A percentile compares a stretch with the other conserved stretches of the same genome.
These are phyloP conservation scores for Steatornis caripensis DNA, from an alignment of 2,113 vertebrate species.

Conservation along the genomic window DNA sequence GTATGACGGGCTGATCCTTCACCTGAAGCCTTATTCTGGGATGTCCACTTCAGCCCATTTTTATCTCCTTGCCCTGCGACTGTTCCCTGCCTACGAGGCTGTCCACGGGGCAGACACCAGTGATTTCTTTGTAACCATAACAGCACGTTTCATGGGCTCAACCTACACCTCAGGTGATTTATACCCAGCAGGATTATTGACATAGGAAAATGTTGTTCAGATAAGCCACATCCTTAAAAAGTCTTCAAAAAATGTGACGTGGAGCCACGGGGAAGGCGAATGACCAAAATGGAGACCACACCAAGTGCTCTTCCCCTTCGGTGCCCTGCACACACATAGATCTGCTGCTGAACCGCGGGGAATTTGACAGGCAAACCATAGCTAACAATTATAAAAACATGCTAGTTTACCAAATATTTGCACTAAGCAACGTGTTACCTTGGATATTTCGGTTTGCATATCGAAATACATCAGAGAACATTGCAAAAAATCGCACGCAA, in stretches of 20 bases:
- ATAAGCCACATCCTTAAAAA: not conserved
- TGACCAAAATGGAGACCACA: not conserved
- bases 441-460: not conserved
- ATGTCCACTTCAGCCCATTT: not conserved
- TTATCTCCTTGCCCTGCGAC: not conserved
- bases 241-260: not conserved
- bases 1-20: not conserved
- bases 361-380: not conserved
- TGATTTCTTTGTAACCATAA: not conserved
- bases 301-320: not conserved
- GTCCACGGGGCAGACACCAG: accelerated
- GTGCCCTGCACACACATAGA: not conserved
- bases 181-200: not conserved
- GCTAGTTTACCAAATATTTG: not conserved
- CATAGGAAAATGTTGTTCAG: not conserved
- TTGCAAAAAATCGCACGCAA: not conserved
- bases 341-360: not conserved
- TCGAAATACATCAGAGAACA: not conserved
- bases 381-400: not conserved
- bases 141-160: not conserved
- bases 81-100: not conserved
- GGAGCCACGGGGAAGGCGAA: not conserved
- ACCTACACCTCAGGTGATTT: not conserved
- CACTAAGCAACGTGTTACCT: not conserved
- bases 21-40: not conserved